These are phyloP conservation scores for Anoplophora glabripennis DNA, from an alignment of 1,140 invertebrate genomes.

Conservation along the genomic window DNA sequence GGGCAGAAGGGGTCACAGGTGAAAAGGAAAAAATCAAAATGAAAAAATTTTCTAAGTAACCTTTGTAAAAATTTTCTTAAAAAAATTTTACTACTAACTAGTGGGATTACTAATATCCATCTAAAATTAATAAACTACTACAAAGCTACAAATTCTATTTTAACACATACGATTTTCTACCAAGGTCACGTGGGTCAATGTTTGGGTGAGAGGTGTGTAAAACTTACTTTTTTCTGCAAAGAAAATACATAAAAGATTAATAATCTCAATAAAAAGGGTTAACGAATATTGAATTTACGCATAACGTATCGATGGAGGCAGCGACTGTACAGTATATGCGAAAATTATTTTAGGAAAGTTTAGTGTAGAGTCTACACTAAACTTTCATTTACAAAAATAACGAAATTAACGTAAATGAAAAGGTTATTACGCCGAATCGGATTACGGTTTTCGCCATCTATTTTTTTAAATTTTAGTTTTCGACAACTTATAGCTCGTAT, in stretches of 20 bases:
- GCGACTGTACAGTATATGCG: too few species aligned
- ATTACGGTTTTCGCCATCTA: too few species aligned
- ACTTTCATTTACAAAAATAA: too few species aligned
- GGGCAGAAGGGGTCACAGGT: constrained; percentile 39
- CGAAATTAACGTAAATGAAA: too few species aligned
- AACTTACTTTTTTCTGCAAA: constrained; percentile 42
- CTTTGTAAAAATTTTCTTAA: neutral
- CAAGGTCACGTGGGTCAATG: constrained; percentile 1
- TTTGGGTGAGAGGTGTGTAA: constrained; percentile 13
- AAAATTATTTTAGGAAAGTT: too few species aligned
- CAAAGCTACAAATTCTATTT: constrained; percentile 6
- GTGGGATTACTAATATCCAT: neutral
- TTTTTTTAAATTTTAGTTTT: too few species aligned
- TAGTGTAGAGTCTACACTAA: too few species aligned
- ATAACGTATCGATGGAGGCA: too few species aligned
- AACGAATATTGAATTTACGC: too few species aligned
- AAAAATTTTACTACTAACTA: neutral
- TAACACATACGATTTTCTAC: constrained; percentile 25
- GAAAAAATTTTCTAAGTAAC: neutral
- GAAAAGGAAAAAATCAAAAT: constrained; percentile 45
- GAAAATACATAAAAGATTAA: constrained; percentile 25
- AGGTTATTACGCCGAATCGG: too few species aligned
- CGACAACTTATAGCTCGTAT: too few species aligned
- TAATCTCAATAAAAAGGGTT: too few species aligned
- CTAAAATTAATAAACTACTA: constrained; percentile 5